Base-by-base conservation (phyloP, 2,797 vertebrate genomes). In the Gymnoscopelus microlampas region DNA sequence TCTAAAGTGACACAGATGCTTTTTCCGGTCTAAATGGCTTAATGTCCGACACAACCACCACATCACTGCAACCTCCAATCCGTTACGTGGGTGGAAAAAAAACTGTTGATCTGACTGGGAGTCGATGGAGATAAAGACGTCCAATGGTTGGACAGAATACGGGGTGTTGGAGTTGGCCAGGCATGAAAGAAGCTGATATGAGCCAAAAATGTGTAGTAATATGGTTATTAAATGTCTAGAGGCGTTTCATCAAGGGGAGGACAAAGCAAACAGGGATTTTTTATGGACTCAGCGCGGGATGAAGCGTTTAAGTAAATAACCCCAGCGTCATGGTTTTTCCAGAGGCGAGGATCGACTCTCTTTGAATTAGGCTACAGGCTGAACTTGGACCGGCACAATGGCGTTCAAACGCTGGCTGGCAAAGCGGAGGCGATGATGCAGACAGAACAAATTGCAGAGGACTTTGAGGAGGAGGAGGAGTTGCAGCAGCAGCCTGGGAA, bases 351-450 rank as follows among this genome's bases (percentile, higher is more conserved):
- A 58, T 5, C 32, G 35, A 8, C 39, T 44, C 39, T 44, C 63
- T 74, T 56, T 76, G 68, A 74, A 61, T 58, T 10, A 68, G 74
- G 71, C 60, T 55, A 49, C 49, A 19, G 68, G 53, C 48, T 74
- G 59, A 65, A 68, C 64, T 55, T 29, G 32, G 15, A 50, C 58
- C 60, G 48, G 71, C 77, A 74, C 51, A 70, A 70, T 72, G 83
- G 81, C 76, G 81, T 80, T 76, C 69, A 72, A 59, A 75, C 80
- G 2, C 79, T 85, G 81, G 82, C 73, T 76, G 54, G 55, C 80
- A 67, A 19, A 19, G 61, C 19, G 75, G 69, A 59, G 68, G 39
- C 39, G 39, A 44, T 44, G 39, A 44, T 8, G 39, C 39, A 44
- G 39, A 44, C 39, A 44, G 39, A 44, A 44, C 39, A 44, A 44